A percentile compares a stretch with the other conserved stretches of the same genome.
These are phyloP conservation scores for Indicator maculatus DNA, from an alignment of 2,113 vertebrate species.

Conservation along the genomic window DNA sequence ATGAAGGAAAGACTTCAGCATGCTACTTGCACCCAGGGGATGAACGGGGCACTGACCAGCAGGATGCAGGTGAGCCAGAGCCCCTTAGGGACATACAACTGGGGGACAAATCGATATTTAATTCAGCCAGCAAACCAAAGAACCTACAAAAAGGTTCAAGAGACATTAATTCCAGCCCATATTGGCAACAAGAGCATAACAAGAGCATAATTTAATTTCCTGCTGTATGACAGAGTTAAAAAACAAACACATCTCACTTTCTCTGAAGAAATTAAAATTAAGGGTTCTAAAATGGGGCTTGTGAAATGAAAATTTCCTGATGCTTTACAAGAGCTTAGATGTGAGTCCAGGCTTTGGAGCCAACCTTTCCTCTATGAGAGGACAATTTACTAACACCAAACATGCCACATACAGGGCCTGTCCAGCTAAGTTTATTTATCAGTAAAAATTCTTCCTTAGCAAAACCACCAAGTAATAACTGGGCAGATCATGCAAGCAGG, in stretches of 20 bases:
- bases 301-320: neutral
- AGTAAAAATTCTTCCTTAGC: neutral
- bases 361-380: neutral
- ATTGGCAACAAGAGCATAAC: neutral
- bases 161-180: neutral
- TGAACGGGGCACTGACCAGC: neutral
- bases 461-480: neutral
- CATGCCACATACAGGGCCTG: neutral
- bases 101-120: neutral
- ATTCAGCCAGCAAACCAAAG: neutral
- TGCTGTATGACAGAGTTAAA: neutral
- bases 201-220: slow-evolving; percentile 33
- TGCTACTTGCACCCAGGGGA: neutral
- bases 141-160: neutral
- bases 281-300: neutral
- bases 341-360: neutral
- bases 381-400: neutral
- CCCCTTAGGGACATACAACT: neutral
- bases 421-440: neutral
- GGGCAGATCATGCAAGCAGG: neutral
- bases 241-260: neutral
- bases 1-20: neutral
- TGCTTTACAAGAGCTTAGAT: neutral
- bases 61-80: neutral
- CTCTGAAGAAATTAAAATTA: neutral